Base-by-base conservation (phyloP, 2,888 invertebrate species). In the Idaea aversata region DNA sequence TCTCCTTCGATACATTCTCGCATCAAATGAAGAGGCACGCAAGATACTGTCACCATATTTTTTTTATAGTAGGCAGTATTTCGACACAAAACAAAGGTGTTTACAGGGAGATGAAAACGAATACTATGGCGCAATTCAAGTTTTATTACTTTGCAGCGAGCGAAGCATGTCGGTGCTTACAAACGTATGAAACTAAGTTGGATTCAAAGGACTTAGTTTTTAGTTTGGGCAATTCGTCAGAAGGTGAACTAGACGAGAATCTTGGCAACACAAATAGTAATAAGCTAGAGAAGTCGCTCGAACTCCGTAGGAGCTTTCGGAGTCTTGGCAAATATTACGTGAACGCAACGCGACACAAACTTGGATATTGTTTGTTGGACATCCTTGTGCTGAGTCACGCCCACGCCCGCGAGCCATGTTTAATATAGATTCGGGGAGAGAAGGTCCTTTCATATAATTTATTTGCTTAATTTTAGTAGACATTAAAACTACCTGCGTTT, bases 211-310 rank as follows among this genome's bases (percentile, higher is more conserved):
- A 65, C 65, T 65, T 65, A 71, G 71, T 72, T 74, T 72, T 72
- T 70, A 70, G 71, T 70, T 70, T 64, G 66, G 65, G 65, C 70
- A 67, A 76, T 81, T 77, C 75, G 77, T 80, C 77, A 77, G 71
- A 70, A 77, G 78, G 78, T 76, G 75, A 77, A 76, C 74, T 72
- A 80, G 77, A 75, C 75, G 77, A 72, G 79, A 75, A 77, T 84
- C 80, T 86, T 85, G 80, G 82, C 82, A 87, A 88, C 86, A 86
- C 88, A 89, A 89, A 90, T 87, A 90, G 88, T 88, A 90, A 90
- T 90, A 88, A 90, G 88, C 86, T 82, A 72, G 82, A 78, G 84
- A 86, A 87, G 85, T 84, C 83, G 78, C 82, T 81, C 78, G 83
- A 88, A 88, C 84, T 88, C 81, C 74, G 75, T 67, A 75, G 76